Evolutionary conservation across 2,888 invertebrate genomes (phyloP).

Genomic region (Andrena fulva): DNA sequence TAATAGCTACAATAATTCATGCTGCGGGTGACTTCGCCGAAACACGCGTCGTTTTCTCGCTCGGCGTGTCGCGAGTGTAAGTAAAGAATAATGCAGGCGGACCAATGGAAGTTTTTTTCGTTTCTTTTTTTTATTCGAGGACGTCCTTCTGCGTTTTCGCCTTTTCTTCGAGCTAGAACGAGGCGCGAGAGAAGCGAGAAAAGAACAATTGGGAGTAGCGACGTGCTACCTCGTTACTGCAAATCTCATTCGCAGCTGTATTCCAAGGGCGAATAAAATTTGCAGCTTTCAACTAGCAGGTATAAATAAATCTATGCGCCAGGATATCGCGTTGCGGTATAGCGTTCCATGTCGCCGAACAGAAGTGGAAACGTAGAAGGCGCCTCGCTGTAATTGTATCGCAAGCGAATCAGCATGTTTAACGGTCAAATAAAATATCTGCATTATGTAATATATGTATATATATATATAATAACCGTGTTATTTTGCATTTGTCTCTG

Average conservation of each 20-base stretch:
- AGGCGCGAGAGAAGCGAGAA: not conserved
- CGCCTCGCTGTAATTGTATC: conserved; percentile 25
- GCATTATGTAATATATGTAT: conserved; percentile 65
- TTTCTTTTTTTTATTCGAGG: conserved; percentile 8
- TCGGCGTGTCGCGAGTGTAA: conserved; percentile 15
- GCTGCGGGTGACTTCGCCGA: conserved; percentile 33
- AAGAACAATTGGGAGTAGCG: not conserved
- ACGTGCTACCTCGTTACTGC: not conserved
- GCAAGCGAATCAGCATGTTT: conserved; percentile 39
- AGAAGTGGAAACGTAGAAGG: conserved; percentile 44
- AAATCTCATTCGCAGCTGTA: conserved; percentile 34
- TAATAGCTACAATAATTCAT: conserved; percentile 2
- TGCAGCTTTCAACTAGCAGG: conserved; percentile 20
- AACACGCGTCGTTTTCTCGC: conserved; percentile 25
- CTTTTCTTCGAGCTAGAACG: not conserved
- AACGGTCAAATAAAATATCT: conserved; percentile 76
- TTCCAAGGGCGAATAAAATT: conserved; percentile 35
- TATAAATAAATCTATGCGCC: conserved; percentile 49
- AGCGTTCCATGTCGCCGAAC: not conserved
- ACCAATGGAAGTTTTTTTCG: conserved; percentile 2
- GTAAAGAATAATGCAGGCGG: conserved; percentile 47
- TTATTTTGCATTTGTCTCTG: conserved; percentile 53
- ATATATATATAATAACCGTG: conserved; percentile 64
- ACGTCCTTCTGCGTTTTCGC: not conserved
- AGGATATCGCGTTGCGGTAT: conserved; percentile 21